Evolutionary conservation across 2,888 invertebrate species (phyloP), one percentile per base, ranked within the genome.

Genomic region (Punctoribates punctum): DNA sequence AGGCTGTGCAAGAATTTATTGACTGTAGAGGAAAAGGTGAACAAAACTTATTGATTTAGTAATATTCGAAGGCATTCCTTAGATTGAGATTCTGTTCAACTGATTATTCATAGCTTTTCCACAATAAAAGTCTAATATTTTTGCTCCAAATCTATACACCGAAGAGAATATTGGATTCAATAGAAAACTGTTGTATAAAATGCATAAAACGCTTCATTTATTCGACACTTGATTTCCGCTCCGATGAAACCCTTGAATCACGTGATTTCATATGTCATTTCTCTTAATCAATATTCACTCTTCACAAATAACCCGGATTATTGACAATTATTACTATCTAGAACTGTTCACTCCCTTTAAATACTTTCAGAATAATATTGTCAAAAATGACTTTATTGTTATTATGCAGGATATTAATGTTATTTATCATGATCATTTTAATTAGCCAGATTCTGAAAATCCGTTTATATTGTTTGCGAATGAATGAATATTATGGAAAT

Each of bases 161-260:
- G 25, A 57, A 57, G 9, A 23, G 6, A 57, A 57, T 57, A 57
- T 23, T 57, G 57, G 13, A 60, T 60, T 60, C 9, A 27, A 60
- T 51, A 5, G 51, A 60, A 60, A 60, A 42, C 11, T 60, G 17
- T 60, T 60, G 60, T 60, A 60, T 60, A 60, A 60, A 60, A 60
- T 17, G 60, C 29, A 60, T 60, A 60, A 60, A 60, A 60, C 27
- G 60, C 29, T 17, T 60, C 29, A 60, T 60, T 38, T 42, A 38
- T 38, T 67, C n/a, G 17, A 34, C 8, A 17, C 20, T 67, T 3
- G 9, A 42, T 67, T 67, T 67, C 67, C 42, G 67, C 38, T 42
- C 29, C 67, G 20, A 67, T 29, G 60, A 9, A 67, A 42, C 27
- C 23, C 67, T 67, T 42, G 6, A 5, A 67, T 67, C 23, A 67